Conservation (phyloP, 1,140 invertebrate genomes). For the Asbolus verrucosus region DNA sequence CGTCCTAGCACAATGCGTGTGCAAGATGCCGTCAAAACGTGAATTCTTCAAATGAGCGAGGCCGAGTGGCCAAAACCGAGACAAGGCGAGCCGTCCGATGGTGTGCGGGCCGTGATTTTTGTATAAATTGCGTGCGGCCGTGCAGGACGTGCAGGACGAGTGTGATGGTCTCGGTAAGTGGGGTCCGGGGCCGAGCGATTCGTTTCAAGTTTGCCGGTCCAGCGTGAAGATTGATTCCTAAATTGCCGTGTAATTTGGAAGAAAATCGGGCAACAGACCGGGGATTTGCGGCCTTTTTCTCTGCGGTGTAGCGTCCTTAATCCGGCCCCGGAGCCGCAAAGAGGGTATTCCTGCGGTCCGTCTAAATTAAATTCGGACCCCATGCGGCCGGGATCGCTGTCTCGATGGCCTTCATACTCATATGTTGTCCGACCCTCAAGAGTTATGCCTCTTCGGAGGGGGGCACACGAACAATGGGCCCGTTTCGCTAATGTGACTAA, state of each 20-base stretch:
- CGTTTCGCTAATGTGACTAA: background rate
- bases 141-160: too few relatives aligned
- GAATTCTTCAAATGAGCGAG: too few relatives aligned
- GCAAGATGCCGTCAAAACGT: too few relatives aligned
- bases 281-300: conserved; percentile 38
- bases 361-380: conserved; percentile 39
- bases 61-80: too few relatives aligned
- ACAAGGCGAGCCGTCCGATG: too few relatives aligned
- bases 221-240: conserved; percentile 32
- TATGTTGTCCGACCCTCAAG: conserved; percentile 31
- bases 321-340: conserved; percentile 27
- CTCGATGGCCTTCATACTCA: conserved; percentile 30
- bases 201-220: conserved; percentile 18
- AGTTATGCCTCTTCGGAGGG: conserved; percentile 6
- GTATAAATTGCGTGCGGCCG: too few relatives aligned
- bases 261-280: conserved; percentile 15
- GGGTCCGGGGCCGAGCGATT: background rate
- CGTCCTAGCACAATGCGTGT: too few relatives aligned
- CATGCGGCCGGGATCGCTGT: conserved; percentile 19
- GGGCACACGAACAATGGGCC: conserved; percentile 1
- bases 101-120: too few relatives aligned
- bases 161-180: background rate
- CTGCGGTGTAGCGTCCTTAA: conserved; percentile 32
- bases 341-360: conserved; percentile 33
- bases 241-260: conserved; percentile 39